Evolutionary conservation across 2,888 invertebrate species (phyloP), one percentile per base, ranked within the genome.

Genomic region (Caenorhabditis wallacei): DNA sequence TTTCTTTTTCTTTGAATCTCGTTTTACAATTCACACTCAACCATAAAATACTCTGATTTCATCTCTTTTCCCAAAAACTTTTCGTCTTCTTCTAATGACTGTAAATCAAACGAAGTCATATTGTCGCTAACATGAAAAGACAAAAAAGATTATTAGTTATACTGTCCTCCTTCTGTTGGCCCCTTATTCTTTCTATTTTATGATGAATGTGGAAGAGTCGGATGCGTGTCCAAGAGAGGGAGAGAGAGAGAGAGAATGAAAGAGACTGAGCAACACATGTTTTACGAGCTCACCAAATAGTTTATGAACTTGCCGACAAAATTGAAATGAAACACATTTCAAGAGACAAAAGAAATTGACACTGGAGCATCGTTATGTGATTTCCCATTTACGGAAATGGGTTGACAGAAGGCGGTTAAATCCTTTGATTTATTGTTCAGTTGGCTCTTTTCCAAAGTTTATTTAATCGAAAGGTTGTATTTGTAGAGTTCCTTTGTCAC

Each of bases 211-310:
- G 16, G 48, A 8, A 30, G 30, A 30, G 30, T 30, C 4, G 37
- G 11, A n/a, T 37, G 66, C 51, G 66, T 37, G 66, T 30, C 30
- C 30, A 24, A 48, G 20, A 64, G n/a, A 37, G n/a, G n/a, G n/a
- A n/a, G n/a, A n/a, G n/a, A n/a, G n/a, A n/a, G n/a, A n/a, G n/a
- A n/a, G n/a, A n/a, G n/a, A n/a, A n/a, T n/a, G n/a, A n/a, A n/a
- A 11, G 11, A n/a, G 37, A 51, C 22, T 18, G 54, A 56, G n/a
- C 66, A 53, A 66, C 66, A 66, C 66, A 66, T 66, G 66, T 66
- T 66, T 66, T 66, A 66, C 66, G 66, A 66, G 53, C 66, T 66
- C 66, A 53, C 66, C 66, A 66, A 66, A 53, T 66, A 66, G 53
- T 66, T 66, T 66, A 66, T 66, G 53, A 66, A 66, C 66, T 66